These are phyloP conservation scores for Elgaria multicarinata DNA, from an alignment of 2,113 vertebrate genomes.

Conservation along the genomic window DNA sequence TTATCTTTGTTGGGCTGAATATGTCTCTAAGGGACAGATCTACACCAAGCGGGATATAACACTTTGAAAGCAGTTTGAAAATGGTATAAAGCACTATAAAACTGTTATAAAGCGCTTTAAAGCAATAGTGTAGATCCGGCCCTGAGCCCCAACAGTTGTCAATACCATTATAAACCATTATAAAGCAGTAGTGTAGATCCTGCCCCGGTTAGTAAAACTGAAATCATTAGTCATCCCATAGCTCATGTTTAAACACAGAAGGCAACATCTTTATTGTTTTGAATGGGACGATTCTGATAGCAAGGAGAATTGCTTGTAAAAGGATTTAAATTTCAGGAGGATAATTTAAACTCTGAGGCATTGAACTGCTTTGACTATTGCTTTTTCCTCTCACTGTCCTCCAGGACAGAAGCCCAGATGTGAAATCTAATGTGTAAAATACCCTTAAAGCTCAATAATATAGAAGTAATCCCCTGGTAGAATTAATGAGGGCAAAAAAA, in stretches of 20 bases:
- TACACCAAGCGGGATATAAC: too few species aligned
- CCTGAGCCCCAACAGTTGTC: too few species aligned
- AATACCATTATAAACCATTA: too few species aligned
- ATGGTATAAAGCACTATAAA: too few species aligned
- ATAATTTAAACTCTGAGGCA: not conserved
- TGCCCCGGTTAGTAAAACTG: not conserved
- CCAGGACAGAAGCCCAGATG: not conserved
- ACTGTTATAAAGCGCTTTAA: too few species aligned
- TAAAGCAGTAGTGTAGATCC: too few species aligned
- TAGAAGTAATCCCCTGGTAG: not conserved
- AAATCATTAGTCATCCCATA: not conserved
- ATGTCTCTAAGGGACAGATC: fast-evolving
- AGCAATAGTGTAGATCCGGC: too few species aligned
- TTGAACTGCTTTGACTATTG: not conserved
- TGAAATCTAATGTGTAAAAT: not conserved
- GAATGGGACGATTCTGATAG: not conserved
- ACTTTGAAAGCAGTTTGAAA: too few species aligned
- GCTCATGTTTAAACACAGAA: not conserved
- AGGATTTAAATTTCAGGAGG: not conserved
- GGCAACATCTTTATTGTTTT: not conserved
- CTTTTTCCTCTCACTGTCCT: not conserved
- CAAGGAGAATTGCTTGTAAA: not conserved
- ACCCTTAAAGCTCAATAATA: slow-evolving; percentile 20
- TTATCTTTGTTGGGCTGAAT: not conserved
- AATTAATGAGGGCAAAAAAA: slow-evolving; percentile 21